Percentiles rank a stretch among this genome's conserved stretches.
Evolutionary conservation across 2,888 invertebrate species (phyloP).

Genomic region (Sphaerophoria rueppellii): DNA sequence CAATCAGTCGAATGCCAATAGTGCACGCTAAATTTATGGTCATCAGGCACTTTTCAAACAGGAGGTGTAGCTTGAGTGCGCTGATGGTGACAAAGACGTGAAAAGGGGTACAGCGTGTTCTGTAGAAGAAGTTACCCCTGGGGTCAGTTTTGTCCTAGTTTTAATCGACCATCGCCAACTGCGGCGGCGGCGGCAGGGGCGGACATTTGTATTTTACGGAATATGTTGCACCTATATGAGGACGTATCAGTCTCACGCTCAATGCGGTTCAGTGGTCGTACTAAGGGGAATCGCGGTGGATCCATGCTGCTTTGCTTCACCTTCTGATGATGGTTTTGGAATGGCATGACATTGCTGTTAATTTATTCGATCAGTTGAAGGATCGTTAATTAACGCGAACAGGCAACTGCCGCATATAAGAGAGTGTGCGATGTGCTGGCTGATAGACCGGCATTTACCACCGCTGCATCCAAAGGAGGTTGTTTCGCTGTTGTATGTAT

Average conservation of each 20-base stretch:
- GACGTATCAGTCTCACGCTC: conserved; percentile 60
- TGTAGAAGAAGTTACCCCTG: conserved; percentile 20
- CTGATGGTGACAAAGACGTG: background rate
- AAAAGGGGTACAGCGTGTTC: background rate
- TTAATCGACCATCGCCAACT: conserved; percentile 41
- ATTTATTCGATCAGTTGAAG: conserved; percentile 75
- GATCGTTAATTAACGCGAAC: conserved; percentile 75
- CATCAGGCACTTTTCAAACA: conserved; percentile 43
- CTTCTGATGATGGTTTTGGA: background rate
- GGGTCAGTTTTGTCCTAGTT: conserved; percentile 69
- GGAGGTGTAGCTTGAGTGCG: background rate
- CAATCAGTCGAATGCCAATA: conserved; percentile 74
- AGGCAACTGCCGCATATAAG: conserved; percentile 64
- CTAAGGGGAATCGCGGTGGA: background rate
- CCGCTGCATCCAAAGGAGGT: background rate
- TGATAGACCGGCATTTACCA: background rate
- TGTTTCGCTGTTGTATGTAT: background rate
- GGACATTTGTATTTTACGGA: conserved; percentile 34
- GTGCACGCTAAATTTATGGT: conserved; percentile 73
- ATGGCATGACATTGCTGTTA: conserved; percentile 69
- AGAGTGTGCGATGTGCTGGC: conserved; percentile 41
- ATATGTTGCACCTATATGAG: conserved; percentile 13
- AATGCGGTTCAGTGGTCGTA: background rate
- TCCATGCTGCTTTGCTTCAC: background rate
- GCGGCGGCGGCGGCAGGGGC: no score